Evolutionary conservation across 2,797 vertebrate species (phyloP).

Genomic region (Sebastes kiyomatsui): DNA sequence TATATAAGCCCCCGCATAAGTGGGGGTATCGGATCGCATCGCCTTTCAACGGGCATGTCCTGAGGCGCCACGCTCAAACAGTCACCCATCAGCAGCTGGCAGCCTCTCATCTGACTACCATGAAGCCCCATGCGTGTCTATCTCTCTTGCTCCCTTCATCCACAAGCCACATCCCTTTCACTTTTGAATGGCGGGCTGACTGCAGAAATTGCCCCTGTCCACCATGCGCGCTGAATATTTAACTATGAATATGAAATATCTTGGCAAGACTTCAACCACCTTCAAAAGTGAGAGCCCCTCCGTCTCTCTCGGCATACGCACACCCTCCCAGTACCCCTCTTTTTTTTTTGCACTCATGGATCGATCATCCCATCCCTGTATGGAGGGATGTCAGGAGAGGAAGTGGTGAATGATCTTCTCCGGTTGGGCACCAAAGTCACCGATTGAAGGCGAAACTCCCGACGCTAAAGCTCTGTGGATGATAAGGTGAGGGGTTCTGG

Average conservation of each 20-base stretch:
- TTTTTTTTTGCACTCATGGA: slow-evolving; percentile 56
- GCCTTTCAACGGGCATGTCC: slow-evolving; percentile 81
- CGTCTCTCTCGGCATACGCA: slow-evolving; percentile 30
- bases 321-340: slow-evolving; percentile 18
- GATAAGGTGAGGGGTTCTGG: slow-evolving; percentile 46
- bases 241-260: slow-evolving; percentile 75
- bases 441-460: slow-evolving; percentile 41
- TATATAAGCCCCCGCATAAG: slow-evolving; percentile 77
- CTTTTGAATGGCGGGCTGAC: slow-evolving; percentile 79
- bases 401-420: slow-evolving; percentile 59
- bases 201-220: slow-evolving; percentile 77
- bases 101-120: slow-evolving; percentile 85
- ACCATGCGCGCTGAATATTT: slow-evolving; percentile 72
- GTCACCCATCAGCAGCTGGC: slow-evolving; percentile 78
- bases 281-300: slow-evolving; percentile 63
- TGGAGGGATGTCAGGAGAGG: slow-evolving; percentile 53
- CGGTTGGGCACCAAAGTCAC: slow-evolving; percentile 61
- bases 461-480: slow-evolving; percentile 38
- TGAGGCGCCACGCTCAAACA: slow-evolving; percentile 80
- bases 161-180: slow-evolving; percentile 73
- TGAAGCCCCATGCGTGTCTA: slow-evolving; percentile 76
- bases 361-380: slow-evolving; percentile 60
- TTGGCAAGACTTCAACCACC: slow-evolving; percentile 72
- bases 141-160: slow-evolving; percentile 70
- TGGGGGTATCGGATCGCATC: slow-evolving; percentile 77